A percentile compares a stretch with the other conserved stretches of the same genome.
These are phyloP conservation scores for Leptosomus discolor DNA, from an alignment of 2,113 vertebrate genomes.

Conservation along the genomic window DNA sequence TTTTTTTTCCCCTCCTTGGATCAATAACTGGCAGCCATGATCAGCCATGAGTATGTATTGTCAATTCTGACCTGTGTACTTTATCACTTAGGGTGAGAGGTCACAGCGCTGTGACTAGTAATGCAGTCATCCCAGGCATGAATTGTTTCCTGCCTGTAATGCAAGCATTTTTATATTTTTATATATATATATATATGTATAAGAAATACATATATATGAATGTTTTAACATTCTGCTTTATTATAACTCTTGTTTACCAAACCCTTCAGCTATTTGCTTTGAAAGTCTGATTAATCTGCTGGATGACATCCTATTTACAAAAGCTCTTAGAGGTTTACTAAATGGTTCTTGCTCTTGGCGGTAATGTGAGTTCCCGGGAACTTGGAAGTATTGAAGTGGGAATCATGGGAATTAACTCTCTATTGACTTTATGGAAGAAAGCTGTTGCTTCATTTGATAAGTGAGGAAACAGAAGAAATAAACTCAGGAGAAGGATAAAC, in stretches of 20 bases:
- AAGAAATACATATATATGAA: neutral
- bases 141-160: slow-evolving; percentile 64
- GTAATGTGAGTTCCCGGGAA: slow-evolving; percentile 4
- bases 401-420: slow-evolving; percentile 14
- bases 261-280: slow-evolving; percentile 44
- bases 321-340: slow-evolving; percentile 37
- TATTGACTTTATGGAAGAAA: neutral
- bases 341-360: slow-evolving; percentile 33
- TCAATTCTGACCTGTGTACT: slow-evolving; percentile 81
- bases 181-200: too few relatives aligned
- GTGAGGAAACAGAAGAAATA: neutral
- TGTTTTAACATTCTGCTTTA: neutral
- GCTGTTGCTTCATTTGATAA: neutral
- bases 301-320: slow-evolving; percentile 41
- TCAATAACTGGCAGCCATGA: slow-evolving; percentile 86
- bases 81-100: slow-evolving; percentile 77
- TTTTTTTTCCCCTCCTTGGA: slow-evolving; percentile 67
- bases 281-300: slow-evolving; percentile 47
- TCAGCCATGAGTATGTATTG: slow-evolving; percentile 80
- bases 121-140: slow-evolving; percentile 56
- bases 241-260: slow-evolving; percentile 46
- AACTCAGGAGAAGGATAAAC: neutral
- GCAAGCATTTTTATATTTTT: neutral
- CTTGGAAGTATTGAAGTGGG: neutral
- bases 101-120: slow-evolving; percentile 71